These are phyloP conservation scores for Fistularia tabacaria DNA, from an alignment of 2,797 vertebrate genomes.

Conservation along the genomic window DNA sequence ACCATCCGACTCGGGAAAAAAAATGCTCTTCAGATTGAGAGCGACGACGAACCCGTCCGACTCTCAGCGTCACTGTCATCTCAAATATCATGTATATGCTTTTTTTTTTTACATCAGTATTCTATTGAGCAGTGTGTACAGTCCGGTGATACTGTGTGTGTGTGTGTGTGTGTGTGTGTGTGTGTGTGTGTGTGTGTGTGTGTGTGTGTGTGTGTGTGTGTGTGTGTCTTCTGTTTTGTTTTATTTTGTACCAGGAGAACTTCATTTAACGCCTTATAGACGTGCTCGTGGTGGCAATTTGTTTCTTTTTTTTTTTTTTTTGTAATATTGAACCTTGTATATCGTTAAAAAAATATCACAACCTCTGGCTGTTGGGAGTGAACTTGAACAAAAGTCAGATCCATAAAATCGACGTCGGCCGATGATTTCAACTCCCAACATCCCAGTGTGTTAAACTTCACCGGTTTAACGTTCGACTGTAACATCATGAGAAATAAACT, in stretches of 20 bases:
- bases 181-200: background rate
- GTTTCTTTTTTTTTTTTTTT: background rate
- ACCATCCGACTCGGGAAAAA: slow-evolving; percentile 15
- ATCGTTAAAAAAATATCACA: background rate
- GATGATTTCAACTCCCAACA: slow-evolving; percentile 32
- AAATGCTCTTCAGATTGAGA: background rate
- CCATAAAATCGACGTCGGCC: background rate
- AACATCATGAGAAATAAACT: slow-evolving; percentile 43
- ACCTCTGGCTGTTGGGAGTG: background rate
- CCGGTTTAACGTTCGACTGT: slow-evolving; percentile 53
- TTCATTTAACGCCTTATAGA: slow-evolving; percentile 32
- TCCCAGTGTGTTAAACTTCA: slow-evolving; percentile 52
- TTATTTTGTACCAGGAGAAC: slow-evolving; percentile 6
- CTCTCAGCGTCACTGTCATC: slow-evolving; percentile 29
- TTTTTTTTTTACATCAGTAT: slow-evolving; percentile 38
- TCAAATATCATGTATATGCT: slow-evolving; percentile 51
- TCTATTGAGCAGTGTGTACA: slow-evolving; percentile 35
- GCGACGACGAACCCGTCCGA: slow-evolving; percentile 2
- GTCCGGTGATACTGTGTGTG: slow-evolving; percentile 10
- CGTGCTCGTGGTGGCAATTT: slow-evolving; percentile 8
- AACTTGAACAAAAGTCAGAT: background rate
- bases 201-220: background rate
- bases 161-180: too few relatives aligned
- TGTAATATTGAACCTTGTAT: slow-evolving; percentile 10
- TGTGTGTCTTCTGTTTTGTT: too few relatives aligned